phyloP scores from a whole-genome alignment of 2,888 invertebrate genomes.

The Lumbricus terrestris region DNA sequence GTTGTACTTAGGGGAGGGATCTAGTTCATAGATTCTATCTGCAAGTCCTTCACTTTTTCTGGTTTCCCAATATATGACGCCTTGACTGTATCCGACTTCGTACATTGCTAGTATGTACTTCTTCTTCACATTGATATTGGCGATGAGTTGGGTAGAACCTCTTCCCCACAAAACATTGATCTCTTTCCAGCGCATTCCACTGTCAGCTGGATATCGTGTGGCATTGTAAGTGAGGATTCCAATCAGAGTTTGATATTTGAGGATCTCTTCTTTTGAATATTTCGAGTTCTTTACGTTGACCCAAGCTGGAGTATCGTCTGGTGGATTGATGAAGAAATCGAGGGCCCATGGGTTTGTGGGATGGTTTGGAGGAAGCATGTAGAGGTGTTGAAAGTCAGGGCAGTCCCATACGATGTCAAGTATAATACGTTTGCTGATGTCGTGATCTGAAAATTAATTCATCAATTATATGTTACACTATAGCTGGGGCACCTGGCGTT shows the following conservation, averaged over 20 bases:
- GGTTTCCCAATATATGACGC: conserved; percentile 37
- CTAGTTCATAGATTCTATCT: conserved; percentile 32
- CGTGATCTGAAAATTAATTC: conserved; percentile 28
- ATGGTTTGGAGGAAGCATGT: conserved; percentile 25
- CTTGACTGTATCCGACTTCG: conserved; percentile 33
- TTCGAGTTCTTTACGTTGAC: conserved; percentile 15
- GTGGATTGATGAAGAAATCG: conserved; percentile 37
- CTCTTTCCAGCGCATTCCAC: conserved; percentile 31
- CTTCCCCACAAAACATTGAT: conserved; percentile 35
- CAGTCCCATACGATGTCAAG: conserved; percentile 37
- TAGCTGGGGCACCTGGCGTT: too few relatives aligned
- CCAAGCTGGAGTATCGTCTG: conserved; percentile 9
- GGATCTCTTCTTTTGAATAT: conserved; percentile 33
- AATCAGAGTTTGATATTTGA: conserved; percentile 25
- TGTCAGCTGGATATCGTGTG: conserved; percentile 34
- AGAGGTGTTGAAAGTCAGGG: conserved; percentile 34
- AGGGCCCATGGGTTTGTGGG: conserved; percentile 32
- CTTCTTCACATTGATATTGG: conserved; percentile 33
- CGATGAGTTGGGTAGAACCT: conserved; percentile 28
- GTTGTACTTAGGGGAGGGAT: neutral
- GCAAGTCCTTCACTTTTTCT: conserved; percentile 28
- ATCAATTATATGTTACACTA: neutral
- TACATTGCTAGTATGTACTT: conserved; percentile 30
- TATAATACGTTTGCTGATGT: conserved; percentile 34
- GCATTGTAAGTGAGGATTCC: conserved; percentile 30